Base-by-base conservation (phyloP, 2,797 vertebrate species). In the Alca torda region DNA sequence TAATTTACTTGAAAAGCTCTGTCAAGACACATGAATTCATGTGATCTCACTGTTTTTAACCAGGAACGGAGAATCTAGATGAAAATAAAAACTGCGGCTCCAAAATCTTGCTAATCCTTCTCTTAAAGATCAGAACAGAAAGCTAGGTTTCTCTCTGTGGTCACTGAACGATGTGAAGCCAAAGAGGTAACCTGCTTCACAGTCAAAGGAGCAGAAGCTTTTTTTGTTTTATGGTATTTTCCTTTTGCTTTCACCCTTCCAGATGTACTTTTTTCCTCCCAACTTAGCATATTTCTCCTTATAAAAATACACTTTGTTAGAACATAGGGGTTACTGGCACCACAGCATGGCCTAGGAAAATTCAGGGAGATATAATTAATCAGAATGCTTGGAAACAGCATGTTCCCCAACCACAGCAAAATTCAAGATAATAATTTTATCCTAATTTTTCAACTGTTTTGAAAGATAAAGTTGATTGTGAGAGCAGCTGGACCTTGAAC, bases 361-460 rank as follows among this genome's bases (percentile, higher is more conserved):
- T 96, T 96, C 93, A 97, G 85, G 97, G 80, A 75, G 43, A 85
- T 25, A 14, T 89, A 96, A 97, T 97, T 97, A 96, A 95, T 93
- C 33, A 19, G 33, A 95, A 91, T 90, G 86, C 46, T 70, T 95
- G 83, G 82, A 94, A 97, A 87, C 90, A 97, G 89, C 95, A 88
- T 78, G 94, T n/a, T 92, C 76, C 20, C 80, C 41, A 95, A 46
- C 60, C 53, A 82, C 54, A 78, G 67, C 65, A 85, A 96, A 97
- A 97, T 84, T 91, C 64, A 87, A 76, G 35, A 51, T 95, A 94
- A 97, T 95, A 3, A 93, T 94, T 97, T 96, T 90, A 78, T 59
- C 48, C 84, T 94, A 72, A 90, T 95, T 95, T 96, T 96, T 90
- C 95, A 96, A 95, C 56, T 87, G 59, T 86, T 96, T 92, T 81